Evolutionary conservation across 2,797 vertebrate species (phyloP), one percentile per base, ranked within the genome.

Genomic region (Percopsis omiscomaycus): DNA sequence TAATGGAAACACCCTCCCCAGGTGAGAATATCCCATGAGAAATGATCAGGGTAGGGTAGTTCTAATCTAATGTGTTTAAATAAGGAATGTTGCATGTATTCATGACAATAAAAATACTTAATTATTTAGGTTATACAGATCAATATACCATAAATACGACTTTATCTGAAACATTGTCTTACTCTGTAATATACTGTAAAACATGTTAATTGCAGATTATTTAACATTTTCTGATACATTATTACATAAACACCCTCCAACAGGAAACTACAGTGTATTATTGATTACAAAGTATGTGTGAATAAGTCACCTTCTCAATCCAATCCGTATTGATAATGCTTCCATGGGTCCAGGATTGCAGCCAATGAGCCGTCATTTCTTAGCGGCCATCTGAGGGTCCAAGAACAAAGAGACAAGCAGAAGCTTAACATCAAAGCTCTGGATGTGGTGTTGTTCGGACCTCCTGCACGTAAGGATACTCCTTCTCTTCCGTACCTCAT

Each of bases 361-460:
- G 94, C 95, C 68, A 97, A 98, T 86, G 97, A 99, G 80, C 93
- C 94, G 53, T 93, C 94, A 6, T 98, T 98, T 84, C 95, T 98
- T 94, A 96, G 94, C 65, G 91, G 83, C 65, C 95, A 95, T 14
- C 86, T 98, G 84, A 98, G 93, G 92, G 94, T 99, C 80, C 94
- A 90, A 79, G 98, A 99, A 83, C 96, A 96, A 83, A 96, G 96
- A 81, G 97, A 99, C 66, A 96, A 97, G 80, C 98, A 99, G 84
- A 99, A 99, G 71, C 94, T 98, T 71, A 98, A 94, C 68, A 96
- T 99, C 66, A 99, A 99, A 91, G 96, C 98, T 29, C 86, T 99
- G 84, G 98, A 99, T 76, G 98, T 96, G 4, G 98, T 99, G 75
- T 89, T 99, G 67, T 99, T 99, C 88, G 98, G 98, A 85, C 94